phyloP scores from a whole-genome alignment of 2,113 vertebrate species.

The Cochlearius cochlearius region DNA sequence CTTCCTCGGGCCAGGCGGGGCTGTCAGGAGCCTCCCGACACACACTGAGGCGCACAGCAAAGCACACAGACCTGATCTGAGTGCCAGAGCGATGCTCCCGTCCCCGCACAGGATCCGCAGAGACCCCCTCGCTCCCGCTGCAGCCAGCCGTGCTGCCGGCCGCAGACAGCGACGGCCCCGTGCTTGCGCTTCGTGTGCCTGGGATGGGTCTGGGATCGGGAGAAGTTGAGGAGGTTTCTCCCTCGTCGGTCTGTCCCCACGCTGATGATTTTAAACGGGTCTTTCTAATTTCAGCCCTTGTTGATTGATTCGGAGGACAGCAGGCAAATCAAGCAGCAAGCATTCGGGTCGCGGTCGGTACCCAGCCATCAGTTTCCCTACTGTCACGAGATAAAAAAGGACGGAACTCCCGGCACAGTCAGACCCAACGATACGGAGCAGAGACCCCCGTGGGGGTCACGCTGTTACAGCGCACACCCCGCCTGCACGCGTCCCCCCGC shows the following conservation, averaged over 20 bases:
- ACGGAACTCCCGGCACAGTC: not conserved
- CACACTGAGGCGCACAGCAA: not conserved
- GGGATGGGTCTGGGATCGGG: not conserved
- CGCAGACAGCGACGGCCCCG: accelerated
- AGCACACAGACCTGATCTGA: not conserved
- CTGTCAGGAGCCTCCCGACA: too few relatives aligned
- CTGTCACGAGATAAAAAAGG: not conserved
- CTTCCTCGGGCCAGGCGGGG: not conserved
- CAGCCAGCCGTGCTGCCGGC: not conserved
- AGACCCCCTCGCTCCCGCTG: not conserved
- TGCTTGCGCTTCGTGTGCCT: not conserved
- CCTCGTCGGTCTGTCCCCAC: not conserved
- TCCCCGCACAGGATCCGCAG: not conserved
- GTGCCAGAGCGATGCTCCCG: not conserved
- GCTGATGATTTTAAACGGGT: not conserved
- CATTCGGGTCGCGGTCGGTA: not conserved
- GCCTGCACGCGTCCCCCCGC: accelerated
- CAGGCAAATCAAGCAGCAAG: not conserved
- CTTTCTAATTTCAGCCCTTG: not conserved
- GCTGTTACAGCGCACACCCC: not conserved
- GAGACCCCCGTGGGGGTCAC: too few relatives aligned
- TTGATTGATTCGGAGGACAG: not conserved
- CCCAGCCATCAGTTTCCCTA: not conserved
- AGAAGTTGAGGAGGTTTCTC: not conserved
- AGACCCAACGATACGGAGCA: accelerated